phyloP scores from a whole-genome alignment of 1,140 invertebrate species.

The Drosophila ohnishii region DNA sequence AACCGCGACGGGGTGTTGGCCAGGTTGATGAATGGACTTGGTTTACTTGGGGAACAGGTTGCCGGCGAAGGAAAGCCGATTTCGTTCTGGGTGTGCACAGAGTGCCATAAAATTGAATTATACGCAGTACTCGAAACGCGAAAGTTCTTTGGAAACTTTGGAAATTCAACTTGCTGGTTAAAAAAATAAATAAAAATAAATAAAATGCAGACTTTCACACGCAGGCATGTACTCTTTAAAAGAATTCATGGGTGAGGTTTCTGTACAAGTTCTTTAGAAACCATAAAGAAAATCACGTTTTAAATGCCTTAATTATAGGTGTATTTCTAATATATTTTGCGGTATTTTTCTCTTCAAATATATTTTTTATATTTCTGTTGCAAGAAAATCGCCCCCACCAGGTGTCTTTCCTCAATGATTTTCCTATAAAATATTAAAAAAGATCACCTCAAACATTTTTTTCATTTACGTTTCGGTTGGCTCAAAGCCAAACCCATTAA shows the following conservation, averaged over 20 bases:
- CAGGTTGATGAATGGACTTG: constrained; percentile 53
- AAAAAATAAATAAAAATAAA: not conserved
- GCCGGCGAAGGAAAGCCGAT: constrained; percentile 17
- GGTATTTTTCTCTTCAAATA: too few species aligned
- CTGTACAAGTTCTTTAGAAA: not conserved
- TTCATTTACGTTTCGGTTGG: constrained; percentile 13
- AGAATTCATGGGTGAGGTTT: constrained; percentile 2
- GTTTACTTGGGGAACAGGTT: constrained; percentile 53
- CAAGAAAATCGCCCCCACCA: not conserved
- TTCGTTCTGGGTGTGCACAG: constrained; percentile 33
- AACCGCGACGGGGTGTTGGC: constrained; percentile 3
- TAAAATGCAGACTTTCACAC: constrained; percentile 14
- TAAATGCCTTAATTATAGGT: too few species aligned
- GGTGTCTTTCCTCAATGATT: constrained; percentile 14
- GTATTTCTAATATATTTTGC: too few species aligned
- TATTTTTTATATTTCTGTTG: too few species aligned
- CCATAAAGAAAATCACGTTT: not conserved
- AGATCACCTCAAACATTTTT: not conserved
- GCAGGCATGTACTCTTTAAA: not conserved
- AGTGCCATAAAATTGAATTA: constrained; percentile 31
- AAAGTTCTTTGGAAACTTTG: constrained; percentile 21
- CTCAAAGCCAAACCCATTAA: constrained; percentile 44
- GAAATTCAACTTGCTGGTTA: not conserved
- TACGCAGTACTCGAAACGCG: constrained; percentile 23
- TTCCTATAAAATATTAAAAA: not conserved